Percentiles rank a stretch among this genome's conserved stretches.
phyloP scores from a whole-genome alignment of 2,113 vertebrate genomes.

The Vidua macroura region DNA sequence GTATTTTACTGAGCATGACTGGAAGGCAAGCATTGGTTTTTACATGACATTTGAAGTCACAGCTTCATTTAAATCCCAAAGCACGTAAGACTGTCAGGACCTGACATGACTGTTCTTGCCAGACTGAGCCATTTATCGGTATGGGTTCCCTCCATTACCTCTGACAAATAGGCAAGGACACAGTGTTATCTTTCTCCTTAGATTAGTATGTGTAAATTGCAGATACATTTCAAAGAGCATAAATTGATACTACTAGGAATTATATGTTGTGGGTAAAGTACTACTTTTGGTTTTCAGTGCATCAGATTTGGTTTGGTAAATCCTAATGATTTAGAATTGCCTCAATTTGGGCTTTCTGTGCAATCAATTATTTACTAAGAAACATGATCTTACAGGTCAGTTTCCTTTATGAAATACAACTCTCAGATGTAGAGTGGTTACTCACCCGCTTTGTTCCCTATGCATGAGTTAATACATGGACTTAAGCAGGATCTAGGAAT shows the following conservation, averaged over 20 bases:
- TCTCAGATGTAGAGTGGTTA: not conserved
- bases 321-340: not conserved
- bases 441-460: not conserved
- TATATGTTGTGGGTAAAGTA: not conserved
- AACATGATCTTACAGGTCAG: not conserved
- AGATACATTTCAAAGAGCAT: not conserved
- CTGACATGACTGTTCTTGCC: not conserved
- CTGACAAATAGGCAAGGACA: not conserved
- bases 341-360: not conserved
- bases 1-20: not conserved
- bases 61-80: constrained; percentile 26
- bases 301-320: not conserved
- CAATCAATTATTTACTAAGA: not conserved
- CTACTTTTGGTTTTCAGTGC: not conserved
- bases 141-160: not conserved
- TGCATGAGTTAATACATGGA: not conserved
- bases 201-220: not conserved
- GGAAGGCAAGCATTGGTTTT: not conserved
- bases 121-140: not conserved
- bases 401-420: not conserved
- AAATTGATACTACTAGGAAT: not conserved
- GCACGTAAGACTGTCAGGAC: not conserved
- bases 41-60: not conserved
- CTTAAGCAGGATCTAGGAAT: not conserved
- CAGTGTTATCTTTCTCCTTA: not conserved